A percentile compares a stretch with the other conserved stretches of the same genome.
Evolutionary conservation across 2,797 vertebrate genomes (phyloP).

Genomic region (Apogon hyalosoma): DNA sequence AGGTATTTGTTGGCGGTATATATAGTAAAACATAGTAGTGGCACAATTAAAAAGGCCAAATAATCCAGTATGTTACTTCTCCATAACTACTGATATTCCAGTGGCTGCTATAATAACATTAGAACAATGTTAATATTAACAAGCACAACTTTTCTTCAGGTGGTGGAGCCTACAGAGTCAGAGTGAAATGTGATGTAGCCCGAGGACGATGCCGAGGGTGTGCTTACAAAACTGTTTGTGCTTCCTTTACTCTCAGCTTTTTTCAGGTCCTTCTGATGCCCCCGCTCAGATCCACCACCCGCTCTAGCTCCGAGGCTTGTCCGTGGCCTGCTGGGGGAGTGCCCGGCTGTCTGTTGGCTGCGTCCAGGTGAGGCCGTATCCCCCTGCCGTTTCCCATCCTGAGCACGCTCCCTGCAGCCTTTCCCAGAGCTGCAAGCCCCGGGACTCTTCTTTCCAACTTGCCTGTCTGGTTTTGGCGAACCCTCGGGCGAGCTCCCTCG

Average conservation of each 20-base stretch:
- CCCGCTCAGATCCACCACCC: slow-evolving; percentile 67
- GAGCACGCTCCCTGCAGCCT: slow-evolving; percentile 53
- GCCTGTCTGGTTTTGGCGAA: slow-evolving; percentile 63
- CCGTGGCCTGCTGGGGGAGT: slow-evolving; percentile 66
- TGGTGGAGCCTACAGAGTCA: slow-evolving; percentile 88
- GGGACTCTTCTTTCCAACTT: slow-evolving; percentile 45
- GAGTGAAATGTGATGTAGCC: slow-evolving; percentile 90
- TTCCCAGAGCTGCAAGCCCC: slow-evolving; percentile 60
- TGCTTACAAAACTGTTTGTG: slow-evolving; percentile 92
- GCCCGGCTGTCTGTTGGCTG: slow-evolving; percentile 57
- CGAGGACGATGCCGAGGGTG: slow-evolving; percentile 86
- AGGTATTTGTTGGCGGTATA: slow-evolving; percentile 32
- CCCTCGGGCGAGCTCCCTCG: slow-evolving; percentile 60
- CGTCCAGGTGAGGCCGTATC: slow-evolving; percentile 57
- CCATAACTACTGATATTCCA: slow-evolving; percentile 29
- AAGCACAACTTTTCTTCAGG: slow-evolving; percentile 63
- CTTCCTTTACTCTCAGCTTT: slow-evolving; percentile 84
- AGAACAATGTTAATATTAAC: slow-evolving; percentile 48
- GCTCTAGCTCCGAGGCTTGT: slow-evolving; percentile 62
- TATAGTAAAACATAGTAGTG: slow-evolving; percentile 50
- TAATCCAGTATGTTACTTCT: slow-evolving; percentile 28
- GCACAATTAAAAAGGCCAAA: slow-evolving; percentile 56
- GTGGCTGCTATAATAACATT: slow-evolving; percentile 39
- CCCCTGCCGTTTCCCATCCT: slow-evolving; percentile 50
- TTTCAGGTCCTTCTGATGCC: slow-evolving; percentile 78